Base-by-base conservation (phyloP, 2,888 invertebrate genomes). In the Falcaria lacertinaria region DNA sequence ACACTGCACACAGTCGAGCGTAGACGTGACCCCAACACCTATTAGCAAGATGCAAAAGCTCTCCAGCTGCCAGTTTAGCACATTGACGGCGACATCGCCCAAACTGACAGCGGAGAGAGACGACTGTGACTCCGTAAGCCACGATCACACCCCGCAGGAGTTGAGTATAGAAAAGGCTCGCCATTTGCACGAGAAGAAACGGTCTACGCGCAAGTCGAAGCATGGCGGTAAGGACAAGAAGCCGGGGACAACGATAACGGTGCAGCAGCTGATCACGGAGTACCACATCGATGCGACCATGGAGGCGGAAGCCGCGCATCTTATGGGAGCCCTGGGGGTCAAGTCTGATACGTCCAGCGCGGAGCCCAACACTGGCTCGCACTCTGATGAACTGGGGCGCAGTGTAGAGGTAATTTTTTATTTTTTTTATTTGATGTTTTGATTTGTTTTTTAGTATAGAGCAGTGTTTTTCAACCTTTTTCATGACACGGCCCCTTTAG, bases 11-110 rank as follows among this genome's bases (percentile, higher is more conserved):
- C 2, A 50, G 0, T 44, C 50, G 0, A 49, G 45, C 0, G 36
- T 60, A 3, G 76, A 82, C 0, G n/a, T 69, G 0, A 83, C 88
- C 0, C 86, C 87, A 0, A 85, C 80, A 52, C 82, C 80, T 0
- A 49, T 50, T 0, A 56, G 28, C 0, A 88, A 88, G 52, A 73
- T 84, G 47, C 75, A 69, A 19, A 85, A 76, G 48, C 41, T 73
- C 2, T 81, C 82, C 0, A 48, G 44, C 25, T 74, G 60, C 42
- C 69, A 72, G 0, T 50, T 46, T 2, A 15, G 8, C 17, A 28
- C 34, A 33, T 34, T 5, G 19, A 33, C 7, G 4, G 17, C 3
- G 34, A 37, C 35, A 6, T 7, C 33, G 0, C 28, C 15, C 0
- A 49, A 39, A 32, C 36, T 53, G 13, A 32, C 44, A 0, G 51